A percentile compares a stretch with the other conserved stretches of the same genome.
Conservation (phyloP, 2,888 invertebrate genomes). For the Blastobasis lacticolella region DNA sequence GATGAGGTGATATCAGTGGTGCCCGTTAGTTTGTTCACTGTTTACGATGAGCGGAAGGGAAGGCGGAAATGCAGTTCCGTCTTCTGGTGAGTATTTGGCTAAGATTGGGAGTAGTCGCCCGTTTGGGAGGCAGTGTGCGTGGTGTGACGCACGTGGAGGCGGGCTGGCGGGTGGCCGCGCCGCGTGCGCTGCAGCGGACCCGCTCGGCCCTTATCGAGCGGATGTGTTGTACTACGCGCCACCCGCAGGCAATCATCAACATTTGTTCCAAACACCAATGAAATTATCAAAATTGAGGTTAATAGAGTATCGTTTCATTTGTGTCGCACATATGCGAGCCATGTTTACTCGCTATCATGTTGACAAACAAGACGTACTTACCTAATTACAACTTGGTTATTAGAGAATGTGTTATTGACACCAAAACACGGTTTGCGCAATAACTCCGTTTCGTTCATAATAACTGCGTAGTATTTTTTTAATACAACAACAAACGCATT, state of each 20-base stretch:
- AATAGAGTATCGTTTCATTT: slow-evolving; percentile 62
- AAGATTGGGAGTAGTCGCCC: slow-evolving; percentile 24
- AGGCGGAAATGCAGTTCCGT: slow-evolving; percentile 73
- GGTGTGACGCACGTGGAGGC: not conserved
- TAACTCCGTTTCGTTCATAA: slow-evolving; percentile 15
- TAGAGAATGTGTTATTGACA: too few species aligned
- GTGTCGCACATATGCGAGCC: slow-evolving; percentile 69
- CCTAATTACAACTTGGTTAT: slow-evolving; percentile 17
- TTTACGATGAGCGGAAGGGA: slow-evolving; percentile 69
- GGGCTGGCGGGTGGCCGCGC: slow-evolving; percentile 12
- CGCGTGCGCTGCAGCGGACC: slow-evolving; percentile 28
- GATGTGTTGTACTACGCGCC: slow-evolving; percentile 43
- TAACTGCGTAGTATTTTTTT: too few species aligned
- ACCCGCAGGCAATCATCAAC: slow-evolving; percentile 49
- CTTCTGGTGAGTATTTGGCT: slow-evolving; percentile 60
- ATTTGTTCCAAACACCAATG: slow-evolving; percentile 58
- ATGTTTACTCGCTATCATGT: slow-evolving; percentile 55
- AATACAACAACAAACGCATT: too few species aligned
- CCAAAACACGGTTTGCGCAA: slow-evolving; percentile 20
- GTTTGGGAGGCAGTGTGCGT: slow-evolving; percentile 1
- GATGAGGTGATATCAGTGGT: slow-evolving; percentile 66
- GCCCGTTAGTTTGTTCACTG: slow-evolving; percentile 43
- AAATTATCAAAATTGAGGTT: slow-evolving; percentile 69
- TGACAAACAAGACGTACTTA: slow-evolving; percentile 30
- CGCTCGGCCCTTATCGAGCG: slow-evolving; percentile 54